These are phyloP conservation scores for Allygus modestus DNA, from an alignment of 2,888 invertebrate species.

Conservation along the genomic window DNA sequence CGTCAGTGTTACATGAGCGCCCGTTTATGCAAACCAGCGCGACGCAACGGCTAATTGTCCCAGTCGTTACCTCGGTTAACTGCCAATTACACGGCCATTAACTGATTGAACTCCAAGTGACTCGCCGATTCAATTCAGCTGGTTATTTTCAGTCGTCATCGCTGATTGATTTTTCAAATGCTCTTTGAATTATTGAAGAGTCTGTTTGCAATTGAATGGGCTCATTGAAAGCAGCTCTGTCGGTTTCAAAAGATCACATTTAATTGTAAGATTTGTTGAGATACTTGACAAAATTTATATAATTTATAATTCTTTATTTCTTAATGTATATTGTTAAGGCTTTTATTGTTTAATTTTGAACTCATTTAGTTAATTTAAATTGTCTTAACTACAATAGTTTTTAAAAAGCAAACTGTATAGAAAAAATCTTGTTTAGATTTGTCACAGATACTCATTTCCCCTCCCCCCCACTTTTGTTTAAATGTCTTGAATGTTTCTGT, in stretches of 20 bases:
- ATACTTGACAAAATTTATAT: too few relatives aligned
- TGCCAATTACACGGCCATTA: not conserved
- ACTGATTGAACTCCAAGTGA: not conserved
- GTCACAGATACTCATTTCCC: too few relatives aligned
- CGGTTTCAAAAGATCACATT: not conserved
- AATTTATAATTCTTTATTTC: too few relatives aligned
- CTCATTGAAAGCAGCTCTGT: not conserved
- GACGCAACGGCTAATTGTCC: conserved; percentile 1
- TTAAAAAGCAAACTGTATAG: too few relatives aligned
- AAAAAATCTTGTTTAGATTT: too few relatives aligned
- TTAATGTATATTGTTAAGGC: too few relatives aligned
- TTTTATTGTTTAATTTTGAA: too few relatives aligned
- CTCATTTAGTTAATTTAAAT: too few relatives aligned
- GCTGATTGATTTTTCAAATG: conserved; percentile 35
- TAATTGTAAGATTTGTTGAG: too few relatives aligned
- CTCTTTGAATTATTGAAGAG: conserved; percentile 37
- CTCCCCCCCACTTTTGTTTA: too few relatives aligned
- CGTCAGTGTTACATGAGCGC: not conserved
- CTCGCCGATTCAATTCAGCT: conserved; percentile 23
- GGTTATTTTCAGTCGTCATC: conserved; percentile 28
- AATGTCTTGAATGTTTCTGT: too few relatives aligned
- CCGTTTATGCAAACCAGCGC: not conserved
- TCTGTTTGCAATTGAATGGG: conserved; percentile 8
- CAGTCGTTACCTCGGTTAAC: not conserved
- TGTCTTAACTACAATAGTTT: too few relatives aligned